These are phyloP conservation scores for Chrysolina oricalcia DNA, from an alignment of 2,888 invertebrate genomes.

Conservation along the genomic window DNA sequence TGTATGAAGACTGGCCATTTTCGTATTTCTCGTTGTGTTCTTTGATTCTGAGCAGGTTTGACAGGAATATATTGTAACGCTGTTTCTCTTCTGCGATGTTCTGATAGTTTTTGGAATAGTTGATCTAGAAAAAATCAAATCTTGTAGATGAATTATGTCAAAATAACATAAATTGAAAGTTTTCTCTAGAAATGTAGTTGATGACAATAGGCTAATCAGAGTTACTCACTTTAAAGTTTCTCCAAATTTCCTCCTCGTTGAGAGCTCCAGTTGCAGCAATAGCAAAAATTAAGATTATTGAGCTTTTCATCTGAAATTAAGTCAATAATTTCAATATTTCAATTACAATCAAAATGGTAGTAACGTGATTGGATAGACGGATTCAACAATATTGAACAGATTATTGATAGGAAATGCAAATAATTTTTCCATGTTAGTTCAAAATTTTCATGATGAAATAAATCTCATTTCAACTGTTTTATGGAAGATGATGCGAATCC, in stretches of 20 bases:
- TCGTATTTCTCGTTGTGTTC: constrained; percentile 18
- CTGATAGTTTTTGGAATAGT: constrained; percentile 1
- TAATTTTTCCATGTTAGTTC: too few species aligned
- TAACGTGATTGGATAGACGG: too few species aligned
- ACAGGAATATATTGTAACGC: constrained; percentile 13
- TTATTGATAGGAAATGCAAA: too few species aligned
- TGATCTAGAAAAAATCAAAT: not conserved
- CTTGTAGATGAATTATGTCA: too few species aligned
- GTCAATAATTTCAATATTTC: too few species aligned
- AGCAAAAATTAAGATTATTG: not conserved
- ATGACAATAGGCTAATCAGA: not conserved
- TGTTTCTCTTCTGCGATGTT: constrained; percentile 10
- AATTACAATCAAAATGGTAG: too few species aligned
- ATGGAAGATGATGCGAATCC: too few species aligned
- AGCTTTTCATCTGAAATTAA: not conserved
- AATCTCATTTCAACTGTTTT: too few species aligned
- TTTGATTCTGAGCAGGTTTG: constrained; percentile 1
- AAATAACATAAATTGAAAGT: too few species aligned
- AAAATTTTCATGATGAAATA: too few species aligned
- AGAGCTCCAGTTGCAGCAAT: not conserved
- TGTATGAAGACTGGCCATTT: constrained; percentile 12
- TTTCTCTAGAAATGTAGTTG: too few species aligned
- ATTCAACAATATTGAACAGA: too few species aligned
- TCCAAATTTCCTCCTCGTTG: not conserved
- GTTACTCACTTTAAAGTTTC: constrained; percentile 3